Evolutionary conservation across 2,113 vertebrate genomes (phyloP).

Genomic region (Cynocephalus volans): DNA sequence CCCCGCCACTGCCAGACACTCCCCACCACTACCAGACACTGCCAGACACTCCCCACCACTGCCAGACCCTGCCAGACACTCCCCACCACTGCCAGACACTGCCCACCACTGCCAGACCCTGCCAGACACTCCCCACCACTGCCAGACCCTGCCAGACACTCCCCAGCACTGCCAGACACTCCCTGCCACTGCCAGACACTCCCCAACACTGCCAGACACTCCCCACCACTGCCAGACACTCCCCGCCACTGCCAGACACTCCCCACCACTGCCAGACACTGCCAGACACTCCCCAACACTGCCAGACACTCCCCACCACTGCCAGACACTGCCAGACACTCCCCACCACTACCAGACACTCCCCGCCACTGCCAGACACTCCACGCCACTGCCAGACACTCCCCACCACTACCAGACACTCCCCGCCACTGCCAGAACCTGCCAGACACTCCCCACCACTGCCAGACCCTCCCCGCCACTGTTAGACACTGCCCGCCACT

Average conservation of each 20-base stretch:
- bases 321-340: too few relatives aligned
- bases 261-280: not conserved
- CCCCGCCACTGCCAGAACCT: not conserved
- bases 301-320: too few relatives aligned
- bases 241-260: too few relatives aligned
- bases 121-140: not conserved
- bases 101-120: too few relatives aligned
- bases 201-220: fast-evolving
- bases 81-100: not conserved
- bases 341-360: fast-evolving
- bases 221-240: not conserved
- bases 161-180: too few relatives aligned
- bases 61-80: fast-evolving
- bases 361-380: not conserved
- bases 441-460: not conserved
- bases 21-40: too few relatives aligned
- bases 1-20: not conserved
- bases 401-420: too few relatives aligned
- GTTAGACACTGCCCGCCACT: not conserved
- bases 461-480: not conserved
- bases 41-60: not conserved
- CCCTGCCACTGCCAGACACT: not conserved
- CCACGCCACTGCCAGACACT: too few relatives aligned
- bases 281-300: fast-evolving
- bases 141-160: fast-evolving